A percentile compares a stretch with the other conserved stretches of the same genome.
phyloP scores from a whole-genome alignment of 1,140 invertebrate species.

The Drosophila mayri region DNA sequence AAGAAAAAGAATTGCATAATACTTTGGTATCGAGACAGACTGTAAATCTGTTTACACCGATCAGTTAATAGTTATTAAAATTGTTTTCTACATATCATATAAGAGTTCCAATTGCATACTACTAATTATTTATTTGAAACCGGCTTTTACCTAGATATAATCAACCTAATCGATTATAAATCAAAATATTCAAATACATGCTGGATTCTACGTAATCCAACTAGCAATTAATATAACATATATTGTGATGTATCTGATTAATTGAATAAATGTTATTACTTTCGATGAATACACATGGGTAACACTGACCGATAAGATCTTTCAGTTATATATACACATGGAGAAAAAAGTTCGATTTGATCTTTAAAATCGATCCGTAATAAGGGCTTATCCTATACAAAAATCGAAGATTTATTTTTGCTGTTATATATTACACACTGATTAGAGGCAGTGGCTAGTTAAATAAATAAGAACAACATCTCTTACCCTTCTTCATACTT shows the following conservation, averaged over 20 bases:
- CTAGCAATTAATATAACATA: background rate
- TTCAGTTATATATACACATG: background rate
- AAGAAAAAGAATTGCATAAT: background rate
- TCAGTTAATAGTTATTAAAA: background rate
- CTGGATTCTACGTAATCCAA: background rate
- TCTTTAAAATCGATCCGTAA: background rate
- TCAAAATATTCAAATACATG: background rate
- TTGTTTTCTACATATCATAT: background rate
- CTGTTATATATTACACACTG: conserved; percentile 13
- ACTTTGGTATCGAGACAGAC: background rate
- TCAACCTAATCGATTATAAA: no score
- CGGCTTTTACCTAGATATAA: background rate
- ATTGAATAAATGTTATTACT: no score
- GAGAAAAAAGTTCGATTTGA: background rate
- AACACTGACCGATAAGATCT: background rate
- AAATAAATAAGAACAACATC: background rate
- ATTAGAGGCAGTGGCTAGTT: conserved; percentile 4
- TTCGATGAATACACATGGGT: background rate
- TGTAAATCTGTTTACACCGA: background rate
- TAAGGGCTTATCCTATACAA: background rate
- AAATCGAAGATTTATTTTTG: background rate
- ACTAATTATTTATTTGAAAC: background rate
- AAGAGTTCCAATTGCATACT: background rate
- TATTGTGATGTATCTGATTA: no score
- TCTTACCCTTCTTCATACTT: conserved; percentile 9